phyloP scores from a whole-genome alignment of 2,113 vertebrate species.

The Phoenicopterus ruber region DNA sequence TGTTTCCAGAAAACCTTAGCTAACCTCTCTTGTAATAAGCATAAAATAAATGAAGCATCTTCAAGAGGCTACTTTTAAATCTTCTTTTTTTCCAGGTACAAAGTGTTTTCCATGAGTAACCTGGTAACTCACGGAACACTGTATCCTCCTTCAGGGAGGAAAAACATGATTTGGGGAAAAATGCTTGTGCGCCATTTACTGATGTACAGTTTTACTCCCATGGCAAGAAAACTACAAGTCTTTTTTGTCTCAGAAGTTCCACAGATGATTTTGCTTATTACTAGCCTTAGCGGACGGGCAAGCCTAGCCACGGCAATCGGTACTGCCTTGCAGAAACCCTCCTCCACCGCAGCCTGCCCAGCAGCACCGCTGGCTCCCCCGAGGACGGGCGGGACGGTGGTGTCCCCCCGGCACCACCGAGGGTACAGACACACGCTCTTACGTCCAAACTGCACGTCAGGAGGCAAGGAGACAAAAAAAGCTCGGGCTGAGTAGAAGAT shows the following conservation, averaged over 20 bases:
- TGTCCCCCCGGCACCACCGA: rapidly evolving
- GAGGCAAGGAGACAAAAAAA: not conserved
- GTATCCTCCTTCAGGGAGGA: not conserved
- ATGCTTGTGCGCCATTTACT: not conserved
- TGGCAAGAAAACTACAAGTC: not conserved
- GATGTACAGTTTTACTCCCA: not conserved
- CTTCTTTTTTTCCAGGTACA: not conserved
- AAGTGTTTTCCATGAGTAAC: not conserved
- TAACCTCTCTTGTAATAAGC: not conserved
- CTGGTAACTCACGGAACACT: not conserved
- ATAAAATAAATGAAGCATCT: not conserved
- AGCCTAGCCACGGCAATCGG: rapidly evolving
- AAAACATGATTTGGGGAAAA: not conserved
- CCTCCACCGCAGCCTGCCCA: not conserved
- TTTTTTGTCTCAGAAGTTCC: not conserved
- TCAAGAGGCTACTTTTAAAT: not conserved
- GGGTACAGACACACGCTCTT: not conserved
- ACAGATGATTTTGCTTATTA: not conserved
- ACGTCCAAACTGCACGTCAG: rapidly evolving
- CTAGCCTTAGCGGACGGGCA: not conserved
- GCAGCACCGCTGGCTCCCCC: not conserved
- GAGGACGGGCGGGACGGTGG: rapidly evolving
- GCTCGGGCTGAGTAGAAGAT: not conserved
- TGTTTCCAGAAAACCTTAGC: not conserved
- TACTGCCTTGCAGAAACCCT: not conserved